Evolutionary conservation across 2,113 vertebrate genomes (phyloP).

Genomic region (Caranx melampygus): DNA sequence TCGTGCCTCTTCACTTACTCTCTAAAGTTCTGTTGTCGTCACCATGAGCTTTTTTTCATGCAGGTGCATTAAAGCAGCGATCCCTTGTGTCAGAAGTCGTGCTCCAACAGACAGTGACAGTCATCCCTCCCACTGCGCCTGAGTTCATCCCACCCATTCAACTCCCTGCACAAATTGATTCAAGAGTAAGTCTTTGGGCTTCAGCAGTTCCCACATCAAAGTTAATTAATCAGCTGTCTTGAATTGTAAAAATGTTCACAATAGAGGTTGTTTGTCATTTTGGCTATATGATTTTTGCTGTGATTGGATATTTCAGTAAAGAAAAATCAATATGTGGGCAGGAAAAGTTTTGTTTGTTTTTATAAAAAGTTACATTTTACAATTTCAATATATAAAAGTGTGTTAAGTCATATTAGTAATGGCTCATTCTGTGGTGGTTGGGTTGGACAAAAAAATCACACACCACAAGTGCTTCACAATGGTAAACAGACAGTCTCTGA

Average conservation of each 20-base stretch:
- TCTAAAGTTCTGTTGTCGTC: neutral
- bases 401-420: too few relatives aligned
- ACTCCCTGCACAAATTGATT: conserved; percentile 71
- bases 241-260: neutral
- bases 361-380: too few relatives aligned
- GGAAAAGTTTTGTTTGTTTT: too few relatives aligned
- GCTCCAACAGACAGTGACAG: conserved; percentile 80
- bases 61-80: conserved; percentile 74
- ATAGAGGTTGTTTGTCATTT: neutral
- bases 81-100: conserved; percentile 76
- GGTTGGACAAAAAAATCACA: too few relatives aligned
- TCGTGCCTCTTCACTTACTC: neutral
- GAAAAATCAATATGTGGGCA: neutral
- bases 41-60: neutral
- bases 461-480: too few relatives aligned
- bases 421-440: too few relatives aligned
- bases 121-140: conserved; percentile 72
- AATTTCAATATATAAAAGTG: too few relatives aligned
- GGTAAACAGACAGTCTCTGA: neutral
- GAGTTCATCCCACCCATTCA: conserved; percentile 58
- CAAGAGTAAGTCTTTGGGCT: conserved; percentile 32
- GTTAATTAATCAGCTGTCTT: neutral
- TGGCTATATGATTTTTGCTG: neutral
- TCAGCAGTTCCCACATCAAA: neutral
- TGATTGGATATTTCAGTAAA: neutral